These are phyloP conservation scores for Fregetta grallaria DNA, from an alignment of 2,113 vertebrate species.

Conservation along the genomic window DNA sequence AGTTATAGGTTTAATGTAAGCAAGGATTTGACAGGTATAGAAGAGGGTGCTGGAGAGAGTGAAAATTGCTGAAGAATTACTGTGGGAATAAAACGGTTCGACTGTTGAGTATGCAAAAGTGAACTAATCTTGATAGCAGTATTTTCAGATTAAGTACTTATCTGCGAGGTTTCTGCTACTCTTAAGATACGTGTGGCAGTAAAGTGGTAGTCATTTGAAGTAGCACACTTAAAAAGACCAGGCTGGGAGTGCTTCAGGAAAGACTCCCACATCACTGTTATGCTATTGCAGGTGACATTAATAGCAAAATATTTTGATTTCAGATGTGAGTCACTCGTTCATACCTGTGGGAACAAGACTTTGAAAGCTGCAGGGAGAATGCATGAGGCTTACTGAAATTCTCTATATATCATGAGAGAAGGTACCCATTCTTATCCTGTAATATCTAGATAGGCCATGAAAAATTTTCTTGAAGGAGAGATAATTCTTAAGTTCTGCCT, in stretches of 20 bases:
- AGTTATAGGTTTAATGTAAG: background rate
- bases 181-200: background rate
- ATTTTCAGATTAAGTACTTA: background rate
- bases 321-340: background rate
- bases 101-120: background rate
- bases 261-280: background rate
- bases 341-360: background rate
- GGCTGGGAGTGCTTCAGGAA: background rate
- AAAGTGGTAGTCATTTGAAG: background rate
- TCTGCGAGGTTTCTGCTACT: background rate
- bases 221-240: background rate
- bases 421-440: background rate
- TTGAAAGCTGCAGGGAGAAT: background rate
- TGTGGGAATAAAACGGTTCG: background rate
- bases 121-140: background rate
- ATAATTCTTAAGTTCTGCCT: background rate
- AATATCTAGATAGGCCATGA: background rate
- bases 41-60: background rate
- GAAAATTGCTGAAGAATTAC: background rate
- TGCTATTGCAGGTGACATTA: background rate
- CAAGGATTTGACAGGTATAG: background rate
- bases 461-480: background rate
- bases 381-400: background rate
- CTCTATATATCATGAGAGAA: background rate
- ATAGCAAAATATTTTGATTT: background rate